Evolutionary conservation across 2,113 vertebrate genomes (phyloP).

Genomic region (Odobenus rosmarus): DNA sequence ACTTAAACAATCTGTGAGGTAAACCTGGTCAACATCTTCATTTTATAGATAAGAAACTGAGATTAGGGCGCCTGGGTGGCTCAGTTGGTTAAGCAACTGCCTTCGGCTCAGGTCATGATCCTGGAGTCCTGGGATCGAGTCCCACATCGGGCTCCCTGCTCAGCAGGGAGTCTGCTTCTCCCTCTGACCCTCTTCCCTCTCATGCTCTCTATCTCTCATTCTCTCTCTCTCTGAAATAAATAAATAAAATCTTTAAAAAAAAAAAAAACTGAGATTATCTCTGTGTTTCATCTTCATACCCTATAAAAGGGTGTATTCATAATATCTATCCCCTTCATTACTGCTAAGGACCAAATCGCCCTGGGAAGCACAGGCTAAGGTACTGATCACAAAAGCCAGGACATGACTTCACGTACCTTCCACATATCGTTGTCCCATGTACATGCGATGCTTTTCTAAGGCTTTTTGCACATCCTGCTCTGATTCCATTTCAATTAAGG

Average conservation of each 20-base stretch:
- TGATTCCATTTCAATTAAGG: slow-evolving; percentile 94
- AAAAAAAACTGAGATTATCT: too few relatives aligned
- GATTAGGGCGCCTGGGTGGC: background rate
- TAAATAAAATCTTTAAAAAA: too few relatives aligned
- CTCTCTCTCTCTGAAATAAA: too few relatives aligned
- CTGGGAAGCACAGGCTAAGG: background rate
- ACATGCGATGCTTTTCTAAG: slow-evolving; percentile 93
- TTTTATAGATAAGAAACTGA: background rate
- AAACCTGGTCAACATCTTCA: background rate
- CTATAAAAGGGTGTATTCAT: background rate
- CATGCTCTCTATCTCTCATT: too few relatives aligned
- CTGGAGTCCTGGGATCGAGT: too few relatives aligned
- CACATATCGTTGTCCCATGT: slow-evolving; percentile 94
- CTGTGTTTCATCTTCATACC: background rate
- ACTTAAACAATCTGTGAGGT: background rate
- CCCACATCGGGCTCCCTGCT: too few relatives aligned
- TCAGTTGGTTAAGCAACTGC: too few relatives aligned
- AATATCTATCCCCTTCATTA: background rate
- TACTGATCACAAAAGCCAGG: background rate
- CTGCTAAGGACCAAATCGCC: background rate
- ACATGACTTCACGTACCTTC: slow-evolving; percentile 87
- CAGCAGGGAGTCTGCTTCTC: too few relatives aligned
- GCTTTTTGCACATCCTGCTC: slow-evolving; percentile 93
- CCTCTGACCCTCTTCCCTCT: too few relatives aligned
- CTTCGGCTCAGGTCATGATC: too few relatives aligned